Evolutionary conservation across 2,113 vertebrate genomes (phyloP).

Genomic region (Nannospalax galili): DNA sequence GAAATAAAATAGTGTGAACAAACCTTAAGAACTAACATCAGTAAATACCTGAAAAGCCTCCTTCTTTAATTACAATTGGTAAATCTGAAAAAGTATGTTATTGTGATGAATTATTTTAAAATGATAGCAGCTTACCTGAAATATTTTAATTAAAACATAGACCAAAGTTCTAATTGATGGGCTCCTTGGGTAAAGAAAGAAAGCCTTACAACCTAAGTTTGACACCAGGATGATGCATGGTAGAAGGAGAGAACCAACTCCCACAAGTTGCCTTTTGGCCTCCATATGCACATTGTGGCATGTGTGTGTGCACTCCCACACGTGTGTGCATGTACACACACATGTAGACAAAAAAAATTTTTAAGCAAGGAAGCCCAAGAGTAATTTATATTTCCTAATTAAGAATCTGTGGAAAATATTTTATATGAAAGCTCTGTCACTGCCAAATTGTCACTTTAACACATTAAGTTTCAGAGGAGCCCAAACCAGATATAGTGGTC

Average conservation of each 20-base stretch:
- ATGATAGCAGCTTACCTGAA: neutral
- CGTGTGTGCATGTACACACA: neutral
- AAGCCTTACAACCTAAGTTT: neutral
- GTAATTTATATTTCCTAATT: neutral
- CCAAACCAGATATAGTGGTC: neutral
- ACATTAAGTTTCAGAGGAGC: neutral
- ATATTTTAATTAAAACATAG: neutral
- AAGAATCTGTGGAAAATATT: neutral
- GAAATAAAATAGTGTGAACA: neutral
- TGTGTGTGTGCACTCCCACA: neutral
- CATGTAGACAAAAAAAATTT: neutral
- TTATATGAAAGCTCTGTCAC: neutral
- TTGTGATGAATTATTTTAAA: neutral
- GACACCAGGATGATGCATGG: neutral
- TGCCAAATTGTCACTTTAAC: neutral
- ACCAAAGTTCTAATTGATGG: neutral
- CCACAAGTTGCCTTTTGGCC: neutral
- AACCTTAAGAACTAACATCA: conserved; percentile 8
- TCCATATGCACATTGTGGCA: neutral
- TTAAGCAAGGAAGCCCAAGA: neutral
- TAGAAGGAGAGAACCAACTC: neutral
- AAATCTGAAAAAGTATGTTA: neutral
- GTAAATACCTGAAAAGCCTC: neutral
- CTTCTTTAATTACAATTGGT: neutral
- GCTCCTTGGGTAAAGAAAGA: neutral